A percentile compares a stretch with the other conserved stretches of the same genome.
Conservation (phyloP, 2,113 vertebrate genomes). For the Colossoma macropomum region DNA sequence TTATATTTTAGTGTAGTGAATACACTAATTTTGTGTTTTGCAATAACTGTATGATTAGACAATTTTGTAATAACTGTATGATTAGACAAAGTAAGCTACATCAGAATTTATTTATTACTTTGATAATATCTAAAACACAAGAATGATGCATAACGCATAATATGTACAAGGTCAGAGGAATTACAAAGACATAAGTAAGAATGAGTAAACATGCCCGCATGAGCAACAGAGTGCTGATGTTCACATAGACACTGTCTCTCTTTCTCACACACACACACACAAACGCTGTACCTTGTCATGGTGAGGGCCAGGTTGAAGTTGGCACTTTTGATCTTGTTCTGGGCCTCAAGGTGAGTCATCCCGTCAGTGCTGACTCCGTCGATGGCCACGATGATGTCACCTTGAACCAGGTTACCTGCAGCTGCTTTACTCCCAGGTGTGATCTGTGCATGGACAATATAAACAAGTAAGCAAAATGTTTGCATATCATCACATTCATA, state of each 20-base stretch:
- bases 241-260: neutral
- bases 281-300: conserved; percentile 84
- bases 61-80: too few relatives aligned
- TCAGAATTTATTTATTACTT: too few relatives aligned
- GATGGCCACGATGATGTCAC: conserved; percentile 95
- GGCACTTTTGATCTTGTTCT: conserved; percentile 98
- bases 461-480: neutral
- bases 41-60: too few relatives aligned
- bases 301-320: conserved; percentile 92
- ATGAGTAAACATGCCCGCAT: too few relatives aligned
- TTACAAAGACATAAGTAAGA: too few relatives aligned
- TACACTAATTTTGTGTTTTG: too few relatives aligned
- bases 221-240: neutral
- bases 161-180: too few relatives aligned
- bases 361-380: conserved; percentile 93
- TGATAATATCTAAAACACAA: too few relatives aligned
- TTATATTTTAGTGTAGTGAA: neutral
- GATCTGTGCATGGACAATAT: conserved; percentile 78
- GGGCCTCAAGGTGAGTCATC: conserved; percentile 98
- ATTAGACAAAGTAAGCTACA: too few relatives aligned
- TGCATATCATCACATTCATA: conserved; percentile 9
- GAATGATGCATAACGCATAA: too few relatives aligned
- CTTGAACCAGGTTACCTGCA: conserved; percentile 89
- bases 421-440: conserved; percentile 95
- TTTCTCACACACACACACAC: neutral